phyloP scores from a whole-genome alignment of 2,888 invertebrate species.

The Apantesis nais region DNA sequence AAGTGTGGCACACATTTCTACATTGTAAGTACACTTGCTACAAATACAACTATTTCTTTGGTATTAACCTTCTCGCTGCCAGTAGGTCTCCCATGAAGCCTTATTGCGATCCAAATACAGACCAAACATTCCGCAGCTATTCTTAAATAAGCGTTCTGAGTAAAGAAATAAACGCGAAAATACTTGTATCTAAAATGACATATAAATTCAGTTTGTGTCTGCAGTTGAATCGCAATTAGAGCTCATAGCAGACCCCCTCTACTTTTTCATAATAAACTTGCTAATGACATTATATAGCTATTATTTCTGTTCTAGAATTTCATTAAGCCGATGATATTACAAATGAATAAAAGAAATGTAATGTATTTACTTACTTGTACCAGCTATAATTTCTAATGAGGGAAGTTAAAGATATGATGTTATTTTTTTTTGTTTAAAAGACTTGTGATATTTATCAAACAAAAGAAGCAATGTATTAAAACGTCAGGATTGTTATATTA shows the following conservation, averaged over 20 bases:
- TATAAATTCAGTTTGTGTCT: too few relatives aligned
- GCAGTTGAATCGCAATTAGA: too few relatives aligned
- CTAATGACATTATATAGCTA: background rate
- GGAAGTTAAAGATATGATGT: too few relatives aligned
- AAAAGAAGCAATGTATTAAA: background rate
- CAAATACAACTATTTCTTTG: background rate
- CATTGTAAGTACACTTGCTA: conserved; percentile 23
- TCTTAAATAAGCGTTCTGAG: too few relatives aligned
- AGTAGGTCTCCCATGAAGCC: too few relatives aligned
- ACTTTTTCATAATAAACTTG: too few relatives aligned
- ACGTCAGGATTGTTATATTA: background rate
- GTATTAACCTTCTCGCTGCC: conserved; percentile 11
- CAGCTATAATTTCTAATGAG: background rate
- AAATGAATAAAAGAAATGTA: background rate
- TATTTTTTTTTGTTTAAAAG: background rate
- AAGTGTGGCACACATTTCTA: conserved; percentile 25
- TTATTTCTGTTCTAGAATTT: background rate
- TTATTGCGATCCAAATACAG: too few relatives aligned
- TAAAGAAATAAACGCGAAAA: too few relatives aligned
- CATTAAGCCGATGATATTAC: background rate
- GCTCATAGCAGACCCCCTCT: too few relatives aligned
- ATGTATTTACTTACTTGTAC: background rate
- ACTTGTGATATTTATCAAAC: background rate
- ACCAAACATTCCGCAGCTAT: too few relatives aligned
- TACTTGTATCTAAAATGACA: too few relatives aligned